phyloP scores from a whole-genome alignment of 2,888 invertebrate genomes.

The Spisula solida region DNA sequence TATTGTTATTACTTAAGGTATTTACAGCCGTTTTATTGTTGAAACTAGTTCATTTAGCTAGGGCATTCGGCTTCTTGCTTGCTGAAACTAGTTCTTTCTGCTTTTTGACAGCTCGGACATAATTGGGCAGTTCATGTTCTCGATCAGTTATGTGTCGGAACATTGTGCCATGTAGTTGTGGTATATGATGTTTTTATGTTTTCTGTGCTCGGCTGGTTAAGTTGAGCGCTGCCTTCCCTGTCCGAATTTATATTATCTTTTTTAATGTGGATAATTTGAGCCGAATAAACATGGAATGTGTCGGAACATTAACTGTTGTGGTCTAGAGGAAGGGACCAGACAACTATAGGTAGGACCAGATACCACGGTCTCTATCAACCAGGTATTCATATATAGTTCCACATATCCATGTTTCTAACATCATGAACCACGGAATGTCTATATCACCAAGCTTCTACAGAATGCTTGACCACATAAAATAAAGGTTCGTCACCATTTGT shows the following conservation, averaged over 20 bases:
- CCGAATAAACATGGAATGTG: not conserved
- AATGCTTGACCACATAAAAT: slow-evolving; percentile 13
- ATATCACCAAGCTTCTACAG: not conserved
- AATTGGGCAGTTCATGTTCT: too few relatives aligned
- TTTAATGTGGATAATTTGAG: not conserved
- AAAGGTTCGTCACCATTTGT: not conserved
- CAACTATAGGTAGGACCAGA: not conserved
- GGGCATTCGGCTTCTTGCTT: too few relatives aligned
- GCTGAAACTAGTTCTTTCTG: too few relatives aligned
- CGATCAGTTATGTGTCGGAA: too few relatives aligned
- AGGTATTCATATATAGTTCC: not conserved
- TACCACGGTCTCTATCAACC: not conserved
- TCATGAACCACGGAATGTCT: not conserved
- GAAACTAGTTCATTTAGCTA: too few relatives aligned
- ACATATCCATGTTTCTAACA: not conserved
- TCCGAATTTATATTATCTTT: too few relatives aligned
- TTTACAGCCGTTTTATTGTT: too few relatives aligned
- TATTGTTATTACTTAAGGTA: not conserved
- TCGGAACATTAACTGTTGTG: not conserved
- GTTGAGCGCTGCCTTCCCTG: too few relatives aligned
- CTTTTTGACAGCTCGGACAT: too few relatives aligned
- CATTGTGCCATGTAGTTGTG: too few relatives aligned
- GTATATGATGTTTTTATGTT: too few relatives aligned
- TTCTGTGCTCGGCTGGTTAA: too few relatives aligned
- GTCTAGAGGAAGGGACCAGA: not conserved